Percentiles rank a stretch among this genome's conserved stretches.
phyloP scores from a whole-genome alignment of 2,888 invertebrate genomes.

The Poecilobothrus nobilitatus region DNA sequence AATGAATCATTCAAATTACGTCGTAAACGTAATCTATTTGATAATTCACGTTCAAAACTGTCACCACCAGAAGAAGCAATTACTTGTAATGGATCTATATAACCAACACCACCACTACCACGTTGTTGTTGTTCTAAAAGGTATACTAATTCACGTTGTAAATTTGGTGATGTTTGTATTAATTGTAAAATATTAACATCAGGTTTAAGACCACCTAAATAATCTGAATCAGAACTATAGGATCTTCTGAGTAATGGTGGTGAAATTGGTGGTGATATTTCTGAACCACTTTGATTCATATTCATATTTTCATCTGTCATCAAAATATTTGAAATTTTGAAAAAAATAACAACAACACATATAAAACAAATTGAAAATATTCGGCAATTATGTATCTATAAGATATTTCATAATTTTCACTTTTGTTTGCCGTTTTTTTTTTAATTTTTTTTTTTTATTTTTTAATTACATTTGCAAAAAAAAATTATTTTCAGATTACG shows the following conservation, averaged over 20 bases:
- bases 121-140: slow-evolving; percentile 14
- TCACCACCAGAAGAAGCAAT: background rate
- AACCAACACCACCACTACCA: no score
- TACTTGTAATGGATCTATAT: background rate
- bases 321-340: no score
- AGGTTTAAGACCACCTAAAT: background rate
- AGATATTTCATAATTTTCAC: no score
- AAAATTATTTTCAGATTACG: no score
- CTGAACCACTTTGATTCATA: no score
- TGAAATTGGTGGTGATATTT: slow-evolving; percentile 1
- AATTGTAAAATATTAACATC: slow-evolving; percentile 5
- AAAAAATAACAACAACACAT: no score
- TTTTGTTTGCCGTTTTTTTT: no score
- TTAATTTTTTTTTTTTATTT: no score
- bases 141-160: slow-evolving; percentile 17
- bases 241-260: background rate
- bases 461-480: no score
- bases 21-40: background rate
- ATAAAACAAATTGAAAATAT: no score
- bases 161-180: slow-evolving; percentile 13
- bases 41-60: background rate
- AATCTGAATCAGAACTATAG: background rate
- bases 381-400: no score
- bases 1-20: slow-evolving; percentile 27
- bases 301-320: no score